Base-by-base conservation (phyloP, 2,888 invertebrate species). In the Leptopterna dolabrata region DNA sequence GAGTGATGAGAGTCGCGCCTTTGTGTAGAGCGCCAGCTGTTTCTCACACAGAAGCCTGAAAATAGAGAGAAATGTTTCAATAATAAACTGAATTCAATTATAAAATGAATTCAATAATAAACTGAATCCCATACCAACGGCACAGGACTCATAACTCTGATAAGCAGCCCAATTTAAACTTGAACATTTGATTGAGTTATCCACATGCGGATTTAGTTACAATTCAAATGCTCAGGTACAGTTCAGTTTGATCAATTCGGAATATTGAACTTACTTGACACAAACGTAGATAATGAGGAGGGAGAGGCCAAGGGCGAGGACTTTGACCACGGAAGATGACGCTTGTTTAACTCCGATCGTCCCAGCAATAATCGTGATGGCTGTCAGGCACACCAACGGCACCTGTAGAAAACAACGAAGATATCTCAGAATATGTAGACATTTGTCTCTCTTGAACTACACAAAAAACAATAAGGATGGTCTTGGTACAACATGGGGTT, bases 21-120 rank as follows among this genome's bases (percentile, higher is more conserved):
- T 94, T 91, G 97, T 96, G 93, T 97, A 97, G n/a, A 97, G 97
- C 87, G 95, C 95, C 81, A 97, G 95, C 0, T 97, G 97, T 91
- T 96, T 97, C 91, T 96, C 95, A 89, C 97, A 96, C 89, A 97
- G 93, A 92, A 96, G 96, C 92, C 97, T 97, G 92, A 4, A 92
- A 92, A 89, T 89, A 90, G 7, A 76, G 7, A n/a, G 16, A 90
- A 89, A 85, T n/a, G n/a, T n/a, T n/a, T n/a, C n/a, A n/a, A n/a
- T n/a, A n/a, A n/a, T 36, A 24, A 82, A 27, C 3, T 45, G 30
- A 27, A 87, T 70, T n/a, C n/a, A n/a, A n/a, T n/a, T n/a, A n/a
- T n/a, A n/a, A n/a, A n/a, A n/a, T n/a, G n/a, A n/a, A n/a, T n/a
- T n/a, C n/a, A n/a, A n/a, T n/a, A n/a, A n/a, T n/a, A n/a, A n/a